Evolutionary conservation across 2,113 vertebrate genomes (phyloP), one percentile per base, ranked within the genome.

Genomic region (Chunga burmeisteri): DNA sequence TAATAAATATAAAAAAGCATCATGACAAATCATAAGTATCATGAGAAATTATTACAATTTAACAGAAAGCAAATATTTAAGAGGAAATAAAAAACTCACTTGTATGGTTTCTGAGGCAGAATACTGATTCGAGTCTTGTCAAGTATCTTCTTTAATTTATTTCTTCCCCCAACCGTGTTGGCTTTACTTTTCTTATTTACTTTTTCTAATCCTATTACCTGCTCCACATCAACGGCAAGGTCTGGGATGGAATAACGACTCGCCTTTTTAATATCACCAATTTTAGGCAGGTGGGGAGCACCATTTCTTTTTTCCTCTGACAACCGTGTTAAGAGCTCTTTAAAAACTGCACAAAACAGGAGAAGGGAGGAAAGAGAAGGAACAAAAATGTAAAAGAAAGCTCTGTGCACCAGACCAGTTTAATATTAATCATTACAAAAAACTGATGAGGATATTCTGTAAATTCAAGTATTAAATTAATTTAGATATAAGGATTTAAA

Each of bases 51-150:
- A 18, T 17, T 81, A 34, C 18, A 38, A 81, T 36, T 73, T 58
- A 86, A 81, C 17, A 56, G 3, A 58, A 65, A 87, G 4, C 15
- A 93, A 88, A 47, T 38, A 88, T 20, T 70, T 63, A 77, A 59
- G 32, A 91, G 36, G 80, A 91, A 95, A 81, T 17, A 55, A 14
- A 20, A 63, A 79, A 97, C 98, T 99, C 97, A 99, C 99, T 99
- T 99, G 97, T 99, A 99, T 2, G 99, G 99, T 98, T 99, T 99
- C 59, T 99, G 99, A 79, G 99, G 99, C 97, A 99, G 98, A 97
- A 99, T 99, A 97, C 99, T 99, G 95, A 99, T 99, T 91, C 99
- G 98, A 8, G 99, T 99, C 98, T 99, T 99, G 98, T 99, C 99
- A 2, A 99, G 99, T 95, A 99, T 99, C 98, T 99, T 99, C 98